phyloP scores from a whole-genome alignment of 1,140 invertebrate genomes.

The Thaumatotibia leucotreta region DNA sequence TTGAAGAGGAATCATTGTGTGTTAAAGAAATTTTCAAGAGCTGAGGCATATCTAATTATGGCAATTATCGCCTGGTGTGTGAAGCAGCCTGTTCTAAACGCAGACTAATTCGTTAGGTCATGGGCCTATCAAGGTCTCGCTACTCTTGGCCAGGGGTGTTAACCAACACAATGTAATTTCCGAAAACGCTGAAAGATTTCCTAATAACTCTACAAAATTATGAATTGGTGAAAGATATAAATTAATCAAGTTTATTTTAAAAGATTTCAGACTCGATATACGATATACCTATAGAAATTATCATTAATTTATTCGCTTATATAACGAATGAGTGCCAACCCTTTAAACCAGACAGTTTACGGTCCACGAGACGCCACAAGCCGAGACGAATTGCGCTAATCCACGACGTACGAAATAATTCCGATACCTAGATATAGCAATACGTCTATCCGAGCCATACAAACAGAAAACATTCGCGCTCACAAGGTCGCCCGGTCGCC shows the following conservation, averaged over 20 bases:
- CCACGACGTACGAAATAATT: constrained; percentile 36
- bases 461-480: constrained; percentile 63
- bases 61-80: constrained; percentile 35
- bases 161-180: not conserved
- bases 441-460: constrained; percentile 20
- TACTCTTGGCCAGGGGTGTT: not conserved
- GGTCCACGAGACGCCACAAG: constrained; percentile 18
- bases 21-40: constrained; percentile 28
- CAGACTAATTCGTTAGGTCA: constrained; percentile 18
- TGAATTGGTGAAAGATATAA: too few relatives aligned
- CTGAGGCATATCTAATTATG: constrained; percentile 45
- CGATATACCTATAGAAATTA: not conserved
- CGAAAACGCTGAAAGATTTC: not conserved
- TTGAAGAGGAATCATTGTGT: constrained; percentile 30
- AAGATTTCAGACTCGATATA: too few relatives aligned
- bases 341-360: constrained; percentile 18
- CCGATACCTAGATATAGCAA: constrained; percentile 26
- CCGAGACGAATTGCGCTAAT: constrained; percentile 19
- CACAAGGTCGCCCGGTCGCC: constrained; percentile 67
- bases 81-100: constrained; percentile 17
- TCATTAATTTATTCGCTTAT: not conserved
- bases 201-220: not conserved
- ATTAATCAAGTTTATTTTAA: not conserved
- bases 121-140: constrained; percentile 10
- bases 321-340: not conserved